Percentiles rank a stretch among this genome's conserved stretches.
Evolutionary conservation across 2,888 invertebrate genomes (phyloP).

Genomic region (Phrixothrix hirtus): DNA sequence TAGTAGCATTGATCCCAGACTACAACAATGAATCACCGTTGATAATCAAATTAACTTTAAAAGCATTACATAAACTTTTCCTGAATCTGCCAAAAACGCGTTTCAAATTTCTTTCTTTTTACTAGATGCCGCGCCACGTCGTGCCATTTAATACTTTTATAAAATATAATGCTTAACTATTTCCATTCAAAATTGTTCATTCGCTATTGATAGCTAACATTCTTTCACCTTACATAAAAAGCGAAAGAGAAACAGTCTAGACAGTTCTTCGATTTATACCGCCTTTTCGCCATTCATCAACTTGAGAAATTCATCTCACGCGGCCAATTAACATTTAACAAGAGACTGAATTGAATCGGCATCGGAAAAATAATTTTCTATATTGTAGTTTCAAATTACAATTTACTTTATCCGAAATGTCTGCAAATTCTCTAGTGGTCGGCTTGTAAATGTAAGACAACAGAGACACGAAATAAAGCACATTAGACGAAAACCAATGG

Average conservation of each 20-base stretch:
- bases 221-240: not conserved
- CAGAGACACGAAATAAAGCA: too few species aligned
- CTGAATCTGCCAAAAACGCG: not conserved
- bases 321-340: not conserved
- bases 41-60: conserved; percentile 52
- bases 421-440: too few species aligned
- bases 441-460: too few species aligned
- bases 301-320: not conserved
- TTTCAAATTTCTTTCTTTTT: not conserved
- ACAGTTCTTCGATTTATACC: not conserved
- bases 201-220: not conserved
- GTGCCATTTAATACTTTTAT: not conserved
- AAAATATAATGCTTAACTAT: not conserved
- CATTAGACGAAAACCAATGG: too few species aligned
- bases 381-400: not conserved
- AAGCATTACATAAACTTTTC: conserved; percentile 48
- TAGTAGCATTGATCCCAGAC: conserved; percentile 42
- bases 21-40: conserved; percentile 49
- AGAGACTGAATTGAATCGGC: not conserved
- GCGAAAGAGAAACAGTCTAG: not conserved
- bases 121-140: not conserved
- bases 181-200: not conserved
- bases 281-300: not conserved
- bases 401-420: too few species aligned
- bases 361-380: not conserved